Conservation (phyloP, 2,888 invertebrate species). For the Crossocerus cetratus region DNA sequence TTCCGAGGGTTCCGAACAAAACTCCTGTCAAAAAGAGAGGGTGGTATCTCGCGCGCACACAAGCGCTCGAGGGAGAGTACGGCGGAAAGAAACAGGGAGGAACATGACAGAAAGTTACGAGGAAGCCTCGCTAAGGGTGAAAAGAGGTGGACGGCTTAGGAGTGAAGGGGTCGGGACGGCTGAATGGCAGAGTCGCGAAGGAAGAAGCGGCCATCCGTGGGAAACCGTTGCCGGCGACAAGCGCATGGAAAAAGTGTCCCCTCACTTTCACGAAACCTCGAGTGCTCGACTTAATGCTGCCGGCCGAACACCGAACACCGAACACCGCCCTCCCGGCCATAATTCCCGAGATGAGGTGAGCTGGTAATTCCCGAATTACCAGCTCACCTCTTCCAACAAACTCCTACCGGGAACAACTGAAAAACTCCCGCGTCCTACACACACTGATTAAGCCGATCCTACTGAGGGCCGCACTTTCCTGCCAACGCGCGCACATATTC, state of each 20-base stretch:
- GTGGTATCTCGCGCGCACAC: neutral
- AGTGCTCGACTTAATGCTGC: slow-evolving; percentile 11
- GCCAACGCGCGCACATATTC: too few species aligned
- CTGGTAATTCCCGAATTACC: slow-evolving; percentile 5
- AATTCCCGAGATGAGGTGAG: slow-evolving; percentile 29
- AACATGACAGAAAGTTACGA: neutral
- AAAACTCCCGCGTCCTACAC: too few species aligned
- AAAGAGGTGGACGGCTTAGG: neutral
- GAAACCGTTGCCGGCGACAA: slow-evolving; percentile 31
- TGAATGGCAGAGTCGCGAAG: neutral
- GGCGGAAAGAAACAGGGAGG: neutral
- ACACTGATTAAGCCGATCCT: too few species aligned
- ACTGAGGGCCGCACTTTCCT: too few species aligned
- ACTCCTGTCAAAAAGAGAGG: too few species aligned
- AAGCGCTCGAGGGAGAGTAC: neutral
- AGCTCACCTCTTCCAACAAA: too few species aligned
- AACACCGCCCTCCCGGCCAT: too few species aligned
- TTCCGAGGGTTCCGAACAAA: too few species aligned
- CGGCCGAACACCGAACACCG: neutral
- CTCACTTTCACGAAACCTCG: neutral
- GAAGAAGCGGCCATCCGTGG: neutral
- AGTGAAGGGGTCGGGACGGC: slow-evolving; percentile 21
- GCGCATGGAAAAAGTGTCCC: slow-evolving; percentile 7
- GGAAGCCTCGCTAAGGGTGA: neutral
- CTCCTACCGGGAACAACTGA: too few species aligned